phyloP scores from a whole-genome alignment of 2,113 vertebrate genomes.

The Smithornis capensis region DNA sequence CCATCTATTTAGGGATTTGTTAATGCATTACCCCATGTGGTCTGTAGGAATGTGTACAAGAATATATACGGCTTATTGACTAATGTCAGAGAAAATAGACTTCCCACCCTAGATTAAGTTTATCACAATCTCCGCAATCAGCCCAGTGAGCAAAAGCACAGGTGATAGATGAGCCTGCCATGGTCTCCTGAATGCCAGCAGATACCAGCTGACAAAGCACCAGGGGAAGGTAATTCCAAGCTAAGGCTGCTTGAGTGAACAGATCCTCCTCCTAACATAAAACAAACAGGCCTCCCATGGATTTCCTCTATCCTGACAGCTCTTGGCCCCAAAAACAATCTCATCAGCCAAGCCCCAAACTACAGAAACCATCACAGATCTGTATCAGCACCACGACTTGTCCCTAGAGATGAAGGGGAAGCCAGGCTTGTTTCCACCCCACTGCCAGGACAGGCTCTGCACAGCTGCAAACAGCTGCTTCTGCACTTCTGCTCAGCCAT shows the following conservation, averaged over 20 bases:
- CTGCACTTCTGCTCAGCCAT: background rate
- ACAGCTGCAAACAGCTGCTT: constrained; percentile 20
- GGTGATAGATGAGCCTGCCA: constrained; percentile 30
- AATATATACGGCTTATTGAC: constrained; percentile 18
- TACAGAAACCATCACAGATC: background rate
- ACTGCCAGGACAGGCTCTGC: background rate
- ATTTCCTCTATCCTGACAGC: background rate
- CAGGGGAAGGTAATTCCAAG: background rate
- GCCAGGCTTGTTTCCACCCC: background rate
- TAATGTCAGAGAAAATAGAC: constrained; percentile 28
- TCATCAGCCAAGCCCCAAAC: background rate
- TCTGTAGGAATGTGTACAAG: background rate
- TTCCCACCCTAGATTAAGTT: constrained; percentile 33
- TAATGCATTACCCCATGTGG: background rate
- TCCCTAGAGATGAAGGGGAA: background rate
- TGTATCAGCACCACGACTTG: background rate
- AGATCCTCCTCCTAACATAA: background rate
- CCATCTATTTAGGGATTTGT: constrained; percentile 2
- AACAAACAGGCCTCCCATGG: fast-evolving
- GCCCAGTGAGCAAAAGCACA: background rate
- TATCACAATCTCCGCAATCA: constrained; percentile 43
- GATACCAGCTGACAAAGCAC: background rate
- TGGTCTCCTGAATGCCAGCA: background rate
- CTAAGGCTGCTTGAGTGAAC: background rate
- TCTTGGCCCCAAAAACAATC: background rate